Conservation (phyloP, 2,888 invertebrate species). For the Ametastegia equiseti region DNA sequence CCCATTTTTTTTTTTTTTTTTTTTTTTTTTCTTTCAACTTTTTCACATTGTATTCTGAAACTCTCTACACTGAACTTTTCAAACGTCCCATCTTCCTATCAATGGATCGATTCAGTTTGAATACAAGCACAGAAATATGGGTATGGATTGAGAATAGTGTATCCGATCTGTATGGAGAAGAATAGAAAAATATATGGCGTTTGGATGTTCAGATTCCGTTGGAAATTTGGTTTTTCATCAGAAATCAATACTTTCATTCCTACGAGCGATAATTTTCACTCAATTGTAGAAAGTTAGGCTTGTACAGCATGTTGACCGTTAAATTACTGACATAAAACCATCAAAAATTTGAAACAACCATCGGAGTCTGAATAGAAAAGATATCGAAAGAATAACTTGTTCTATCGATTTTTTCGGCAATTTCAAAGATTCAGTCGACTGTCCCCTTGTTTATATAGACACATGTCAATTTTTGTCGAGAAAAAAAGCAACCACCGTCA, state of each 20-base stretch:
- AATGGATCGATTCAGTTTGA: background rate
- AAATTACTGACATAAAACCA: background rate
- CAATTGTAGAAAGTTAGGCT: background rate
- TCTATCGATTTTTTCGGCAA: background rate
- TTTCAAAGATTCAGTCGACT: background rate
- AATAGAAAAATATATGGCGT: background rate
- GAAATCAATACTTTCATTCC: background rate
- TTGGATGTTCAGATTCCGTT: background rate
- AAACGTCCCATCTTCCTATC: background rate
- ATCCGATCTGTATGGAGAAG: background rate
- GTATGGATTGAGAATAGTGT: background rate
- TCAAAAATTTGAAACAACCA: background rate
- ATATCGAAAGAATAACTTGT: background rate
- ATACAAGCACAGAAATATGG: background rate
- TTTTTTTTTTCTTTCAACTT: background rate
- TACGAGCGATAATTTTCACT: background rate
- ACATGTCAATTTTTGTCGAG: background rate
- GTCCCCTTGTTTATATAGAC: background rate
- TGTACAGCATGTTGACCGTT: too few relatives aligned
- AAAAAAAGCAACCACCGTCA: background rate
- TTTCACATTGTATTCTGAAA: background rate
- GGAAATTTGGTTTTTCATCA: background rate
- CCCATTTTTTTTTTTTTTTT: background rate
- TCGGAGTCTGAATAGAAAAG: background rate
- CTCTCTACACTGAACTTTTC: background rate